Percentiles rank a stretch among this genome's conserved stretches.
These are phyloP conservation scores for Papilio elwesi DNA, from an alignment of 2,888 invertebrate genomes.

Conservation along the genomic window DNA sequence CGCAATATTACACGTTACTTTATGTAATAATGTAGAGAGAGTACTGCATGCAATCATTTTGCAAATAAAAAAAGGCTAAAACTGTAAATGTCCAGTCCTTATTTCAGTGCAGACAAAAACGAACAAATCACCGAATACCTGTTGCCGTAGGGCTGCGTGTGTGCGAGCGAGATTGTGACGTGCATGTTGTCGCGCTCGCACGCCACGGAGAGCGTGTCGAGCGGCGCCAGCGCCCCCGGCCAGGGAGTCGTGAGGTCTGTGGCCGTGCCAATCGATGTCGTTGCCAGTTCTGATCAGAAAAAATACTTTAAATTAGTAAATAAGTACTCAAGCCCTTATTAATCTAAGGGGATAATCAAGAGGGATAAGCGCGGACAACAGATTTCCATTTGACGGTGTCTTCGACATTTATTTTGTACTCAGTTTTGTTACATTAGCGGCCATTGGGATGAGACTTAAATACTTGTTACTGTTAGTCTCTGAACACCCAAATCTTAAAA, in stretches of 20 bases:
- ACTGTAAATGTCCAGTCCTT: slow-evolving; percentile 6
- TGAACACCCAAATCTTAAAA: no score
- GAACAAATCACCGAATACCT: slow-evolving; percentile 47
- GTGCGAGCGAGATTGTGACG: slow-evolving; percentile 72
- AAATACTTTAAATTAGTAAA: background rate
- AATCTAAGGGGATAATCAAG: no score
- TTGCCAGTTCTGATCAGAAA: slow-evolving; percentile 55
- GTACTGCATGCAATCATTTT: background rate
- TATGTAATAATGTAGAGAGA: no score
- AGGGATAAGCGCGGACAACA: no score
- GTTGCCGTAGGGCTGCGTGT: slow-evolving; percentile 51
- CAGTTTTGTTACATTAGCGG: no score
- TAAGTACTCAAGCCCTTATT: no score
- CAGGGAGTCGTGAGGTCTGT: slow-evolving; percentile 66
- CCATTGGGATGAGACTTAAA: no score
- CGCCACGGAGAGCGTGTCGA: slow-evolving; percentile 73
- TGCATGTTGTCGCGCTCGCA: slow-evolving; percentile 81
- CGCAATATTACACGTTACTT: no score
- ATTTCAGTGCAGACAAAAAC: slow-evolving; percentile 33
- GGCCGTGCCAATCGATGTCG: slow-evolving; percentile 75
- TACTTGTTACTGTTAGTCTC: no score
- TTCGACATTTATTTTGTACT: no score
- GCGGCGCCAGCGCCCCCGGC: slow-evolving; percentile 69
- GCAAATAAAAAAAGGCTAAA: slow-evolving; percentile 18
- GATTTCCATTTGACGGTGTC: no score